Conservation (phyloP, 2,113 vertebrate species). For the Euleptes europaea region DNA sequence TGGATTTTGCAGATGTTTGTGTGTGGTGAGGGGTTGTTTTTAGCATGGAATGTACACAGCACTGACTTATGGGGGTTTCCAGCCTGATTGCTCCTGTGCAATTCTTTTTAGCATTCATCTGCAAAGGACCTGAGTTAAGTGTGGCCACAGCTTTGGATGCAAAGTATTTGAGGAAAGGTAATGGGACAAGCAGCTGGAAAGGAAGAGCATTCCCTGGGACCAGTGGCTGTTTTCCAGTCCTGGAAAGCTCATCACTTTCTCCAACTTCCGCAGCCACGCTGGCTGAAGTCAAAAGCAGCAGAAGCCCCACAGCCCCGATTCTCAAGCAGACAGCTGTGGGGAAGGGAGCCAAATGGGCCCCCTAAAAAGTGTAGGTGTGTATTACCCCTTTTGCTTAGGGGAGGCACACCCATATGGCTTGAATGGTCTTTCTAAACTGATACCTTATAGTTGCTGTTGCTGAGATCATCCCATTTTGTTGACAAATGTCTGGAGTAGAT, state of each 20-base stretch:
- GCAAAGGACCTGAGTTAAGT: neutral
- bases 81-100: neutral
- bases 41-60: neutral
- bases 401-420: neutral
- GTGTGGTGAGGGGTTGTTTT: too few species aligned
- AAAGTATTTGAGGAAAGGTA: neutral
- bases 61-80: neutral
- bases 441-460: neutral
- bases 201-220: neutral
- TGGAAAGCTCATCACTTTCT: slow-evolving; percentile 13
- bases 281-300: neutral
- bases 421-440: neutral
- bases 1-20: neutral
- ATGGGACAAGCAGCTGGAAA: neutral
- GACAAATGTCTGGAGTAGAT: neutral
- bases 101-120: neutral
- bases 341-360: neutral
- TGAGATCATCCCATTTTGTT: neutral
- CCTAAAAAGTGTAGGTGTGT: neutral
- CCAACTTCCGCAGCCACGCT: neutral
- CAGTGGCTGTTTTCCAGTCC: neutral
- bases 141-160: neutral
- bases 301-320: neutral
- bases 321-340: neutral
- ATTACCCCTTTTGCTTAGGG: too few species aligned